A percentile compares a stretch with the other conserved stretches of the same genome.
Conservation (phyloP, 2,113 vertebrate genomes). For the Philantomba maxwellii region DNA sequence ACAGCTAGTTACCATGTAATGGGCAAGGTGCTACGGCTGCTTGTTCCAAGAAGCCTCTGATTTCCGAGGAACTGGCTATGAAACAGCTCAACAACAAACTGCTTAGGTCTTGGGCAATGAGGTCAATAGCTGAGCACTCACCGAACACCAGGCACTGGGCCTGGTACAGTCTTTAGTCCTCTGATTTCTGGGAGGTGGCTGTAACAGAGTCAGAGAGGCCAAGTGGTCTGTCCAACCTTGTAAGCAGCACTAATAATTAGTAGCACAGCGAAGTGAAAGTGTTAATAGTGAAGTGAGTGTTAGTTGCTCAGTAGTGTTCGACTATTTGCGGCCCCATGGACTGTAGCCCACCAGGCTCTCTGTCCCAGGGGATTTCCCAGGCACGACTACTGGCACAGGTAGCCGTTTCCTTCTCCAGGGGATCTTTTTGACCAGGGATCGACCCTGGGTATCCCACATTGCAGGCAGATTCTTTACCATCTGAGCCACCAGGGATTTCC, state of each 20-base stretch:
- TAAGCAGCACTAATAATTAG: background rate
- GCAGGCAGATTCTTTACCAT: background rate
- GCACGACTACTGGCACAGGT: background rate
- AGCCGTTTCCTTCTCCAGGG: background rate
- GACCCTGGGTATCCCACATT: background rate
- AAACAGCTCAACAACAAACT: background rate
- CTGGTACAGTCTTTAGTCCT: background rate
- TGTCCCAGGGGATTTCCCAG: background rate
- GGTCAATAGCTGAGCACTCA: background rate
- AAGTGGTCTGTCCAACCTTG: background rate
- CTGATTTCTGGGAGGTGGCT: background rate
- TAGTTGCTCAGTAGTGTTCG: background rate
- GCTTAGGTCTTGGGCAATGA: background rate
- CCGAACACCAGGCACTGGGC: background rate
- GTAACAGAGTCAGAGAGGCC: background rate
- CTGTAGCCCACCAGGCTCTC: background rate
- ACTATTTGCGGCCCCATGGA: background rate
- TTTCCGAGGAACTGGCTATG: background rate
- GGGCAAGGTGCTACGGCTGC: background rate
- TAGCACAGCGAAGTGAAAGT: background rate
- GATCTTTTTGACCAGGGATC: background rate
- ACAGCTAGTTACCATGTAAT: background rate
- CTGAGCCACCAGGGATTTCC: background rate
- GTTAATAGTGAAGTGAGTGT: background rate
- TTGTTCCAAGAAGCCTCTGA: background rate